Evolutionary conservation across 64 coral and sea anemone genomes (phyloP).

Genomic region (Actinia tenebrosa): DNA sequence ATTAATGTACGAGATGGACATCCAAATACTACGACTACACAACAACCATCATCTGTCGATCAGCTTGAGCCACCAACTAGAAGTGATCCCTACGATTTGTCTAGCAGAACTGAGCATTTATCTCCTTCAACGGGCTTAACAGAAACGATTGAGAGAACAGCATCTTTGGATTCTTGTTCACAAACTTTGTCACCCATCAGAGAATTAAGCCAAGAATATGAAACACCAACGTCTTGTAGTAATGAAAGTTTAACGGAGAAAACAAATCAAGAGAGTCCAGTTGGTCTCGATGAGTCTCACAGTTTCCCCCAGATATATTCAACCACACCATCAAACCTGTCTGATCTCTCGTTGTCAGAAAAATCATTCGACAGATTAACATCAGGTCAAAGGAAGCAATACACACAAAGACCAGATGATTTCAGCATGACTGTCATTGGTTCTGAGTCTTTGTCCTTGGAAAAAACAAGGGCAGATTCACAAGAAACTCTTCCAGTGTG

Average conservation of each 20-base stretch:
- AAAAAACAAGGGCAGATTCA: not conserved
- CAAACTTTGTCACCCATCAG: not conserved
- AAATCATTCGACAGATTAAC: conserved; percentile 21
- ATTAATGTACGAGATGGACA: not conserved
- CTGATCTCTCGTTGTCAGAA: conserved; percentile 78
- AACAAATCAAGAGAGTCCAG: not conserved
- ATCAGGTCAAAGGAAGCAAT: not conserved
- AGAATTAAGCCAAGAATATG: not conserved
- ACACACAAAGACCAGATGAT: not conserved
- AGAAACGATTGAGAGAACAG: not conserved
- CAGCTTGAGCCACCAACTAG: not conserved
- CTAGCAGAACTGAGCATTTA: not conserved
- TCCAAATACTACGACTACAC: not conserved
- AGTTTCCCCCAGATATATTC: conserved; percentile 69
- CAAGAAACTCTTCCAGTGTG: conserved; percentile 57
- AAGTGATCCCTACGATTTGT: not conserved
- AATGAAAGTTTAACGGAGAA: not conserved
- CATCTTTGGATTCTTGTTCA: not conserved
- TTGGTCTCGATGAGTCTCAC: not conserved
- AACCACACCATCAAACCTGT: conserved; percentile 47
- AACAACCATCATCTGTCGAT: not conserved
- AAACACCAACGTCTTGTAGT: not conserved
- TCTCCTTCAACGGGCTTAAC: not conserved
- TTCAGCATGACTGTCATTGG: not conserved
- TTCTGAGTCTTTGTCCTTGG: not conserved